Percentiles rank a stretch among this genome's conserved stretches.
Evolutionary conservation across 2,113 vertebrate species (phyloP).

Genomic region (Anguilla rostrata): DNA sequence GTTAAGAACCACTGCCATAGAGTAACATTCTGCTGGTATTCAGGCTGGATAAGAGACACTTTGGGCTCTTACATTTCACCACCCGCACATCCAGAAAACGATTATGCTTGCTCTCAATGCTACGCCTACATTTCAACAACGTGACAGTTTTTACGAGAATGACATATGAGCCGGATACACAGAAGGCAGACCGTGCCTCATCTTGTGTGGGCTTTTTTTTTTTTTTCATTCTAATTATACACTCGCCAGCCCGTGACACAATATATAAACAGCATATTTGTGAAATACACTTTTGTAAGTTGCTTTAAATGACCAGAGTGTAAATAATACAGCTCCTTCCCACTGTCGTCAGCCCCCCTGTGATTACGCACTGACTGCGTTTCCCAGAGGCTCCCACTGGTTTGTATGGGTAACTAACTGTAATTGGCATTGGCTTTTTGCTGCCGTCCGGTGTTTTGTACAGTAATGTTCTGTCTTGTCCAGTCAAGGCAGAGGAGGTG

Average conservation of each 20-base stretch:
- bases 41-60: not conserved
- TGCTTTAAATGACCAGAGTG: too few relatives aligned
- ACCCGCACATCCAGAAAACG: not conserved
- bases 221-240: not conserved
- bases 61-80: not conserved
- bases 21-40: not conserved
- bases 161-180: not conserved
- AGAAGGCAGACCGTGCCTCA: not conserved
- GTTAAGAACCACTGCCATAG: too few relatives aligned
- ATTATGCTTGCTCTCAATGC: not conserved
- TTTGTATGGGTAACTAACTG: not conserved
- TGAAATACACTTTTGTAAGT: too few relatives aligned
- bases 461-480: not conserved
- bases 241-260: not conserved
- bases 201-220: not conserved
- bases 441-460: not conserved
- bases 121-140: not conserved
- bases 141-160: not conserved
- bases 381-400: not conserved
- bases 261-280: too few relatives aligned
- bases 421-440: not conserved
- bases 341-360: not conserved
- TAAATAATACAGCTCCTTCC: not conserved
- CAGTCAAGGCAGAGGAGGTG: not conserved
- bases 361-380: not conserved